Conservation (phyloP, 2,888 invertebrate genomes). For the Bugula neritina region DNA sequence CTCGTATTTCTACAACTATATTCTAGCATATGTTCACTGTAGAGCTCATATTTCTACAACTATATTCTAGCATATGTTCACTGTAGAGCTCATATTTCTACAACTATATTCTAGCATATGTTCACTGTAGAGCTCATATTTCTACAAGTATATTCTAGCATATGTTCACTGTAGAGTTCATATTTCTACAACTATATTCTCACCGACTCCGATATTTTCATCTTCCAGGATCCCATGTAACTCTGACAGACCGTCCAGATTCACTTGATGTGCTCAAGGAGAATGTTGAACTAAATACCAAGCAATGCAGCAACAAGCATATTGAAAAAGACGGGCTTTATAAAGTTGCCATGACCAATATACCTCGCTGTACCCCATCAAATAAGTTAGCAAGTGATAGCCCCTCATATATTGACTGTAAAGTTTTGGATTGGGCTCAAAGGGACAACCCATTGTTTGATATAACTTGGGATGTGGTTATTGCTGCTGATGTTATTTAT, state of each 20-base stretch:
- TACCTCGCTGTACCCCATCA: neutral
- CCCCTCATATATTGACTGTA: conserved; percentile 29
- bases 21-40: too few relatives aligned
- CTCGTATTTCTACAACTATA: too few relatives aligned
- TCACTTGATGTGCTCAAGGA: conserved; percentile 36
- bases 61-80: too few relatives aligned
- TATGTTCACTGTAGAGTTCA: too few relatives aligned
- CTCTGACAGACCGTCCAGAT: conserved; percentile 41
- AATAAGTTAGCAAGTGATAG: neutral
- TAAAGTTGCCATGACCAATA: neutral
- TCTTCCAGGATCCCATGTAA: conserved; percentile 38
- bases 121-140: too few relatives aligned
- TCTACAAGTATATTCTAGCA: too few relatives aligned
- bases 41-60: too few relatives aligned
- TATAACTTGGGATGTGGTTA: conserved; percentile 40
- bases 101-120: too few relatives aligned
- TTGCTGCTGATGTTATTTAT: conserved; percentile 52
- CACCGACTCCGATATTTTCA: too few relatives aligned
- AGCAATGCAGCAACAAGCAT: neutral
- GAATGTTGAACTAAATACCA: conserved; percentile 36
- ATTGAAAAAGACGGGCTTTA: neutral
- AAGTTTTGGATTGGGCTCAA: conserved; percentile 44
- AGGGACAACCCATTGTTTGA: conserved; percentile 30
- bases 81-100: too few relatives aligned
- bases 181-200: too few relatives aligned